Evolutionary conservation across 2,113 vertebrate genomes (phyloP), one percentile per base, ranked within the genome.

Genomic region (Pimephales promelas): DNA sequence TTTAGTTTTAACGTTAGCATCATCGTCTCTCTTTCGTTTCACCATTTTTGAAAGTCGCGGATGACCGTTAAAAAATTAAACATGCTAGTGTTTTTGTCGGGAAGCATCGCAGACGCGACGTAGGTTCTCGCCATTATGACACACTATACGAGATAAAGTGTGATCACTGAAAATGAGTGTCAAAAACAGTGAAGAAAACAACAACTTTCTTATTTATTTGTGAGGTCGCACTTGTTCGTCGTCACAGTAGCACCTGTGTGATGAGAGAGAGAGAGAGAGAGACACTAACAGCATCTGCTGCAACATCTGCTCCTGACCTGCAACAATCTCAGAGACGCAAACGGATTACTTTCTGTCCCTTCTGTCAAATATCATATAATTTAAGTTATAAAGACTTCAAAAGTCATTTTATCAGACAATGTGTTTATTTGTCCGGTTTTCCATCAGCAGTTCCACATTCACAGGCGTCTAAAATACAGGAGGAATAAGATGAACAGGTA

Each of bases 281-380:
- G 57, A 61, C 0, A 61, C 2, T 26, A 0, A 68, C 56, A 82
- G 28, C 84, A 82, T 71, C 80, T 86, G 80, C 26, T 71, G 64
- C 28, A 71, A 40, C 79, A 78, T 77, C 80, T 72, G 57, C 47
- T 70, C 9, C 71, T 85, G 70, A 85, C 47, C 84, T 81, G 10
- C 79, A 74, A 75, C 59, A 66, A 56, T 8, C 66, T 72, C 64
- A 18, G 4, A 62, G 59, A 59, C 11, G 7, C n/a, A 20, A 6
- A 24, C 45, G 28, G 64, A 18, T 40, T 54, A 26, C 31, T 20
- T 66, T 64, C 28, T 64, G 28, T 34, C 28, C 16, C 31, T 66
- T 20, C 16, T 9, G 28, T 34, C 7, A 18, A 20, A 34, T 20
- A 62, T 2, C 5, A n/a, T n/a, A n/a, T n/a, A n/a, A n/a, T n/a